Evolutionary conservation across 64 coral and sea anemone species (phyloP).

Genomic region (Stylophora pistillata): DNA sequence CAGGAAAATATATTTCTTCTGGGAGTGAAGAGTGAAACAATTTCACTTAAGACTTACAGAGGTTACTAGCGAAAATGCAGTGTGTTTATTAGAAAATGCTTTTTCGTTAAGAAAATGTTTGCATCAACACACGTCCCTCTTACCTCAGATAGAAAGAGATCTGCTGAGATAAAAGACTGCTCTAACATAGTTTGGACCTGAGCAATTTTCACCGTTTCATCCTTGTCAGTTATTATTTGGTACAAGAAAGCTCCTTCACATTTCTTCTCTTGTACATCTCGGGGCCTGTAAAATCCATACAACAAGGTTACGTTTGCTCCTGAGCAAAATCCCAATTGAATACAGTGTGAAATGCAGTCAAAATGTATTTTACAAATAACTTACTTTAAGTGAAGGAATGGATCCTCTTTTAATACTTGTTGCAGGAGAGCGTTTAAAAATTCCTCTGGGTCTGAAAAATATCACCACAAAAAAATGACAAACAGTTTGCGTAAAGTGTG

Average conservation of each 20-base stretch:
- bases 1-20: too few species aligned
- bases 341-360: too few species aligned
- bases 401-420: slow-evolving; percentile 90
- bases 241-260: slow-evolving; percentile 60
- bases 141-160: slow-evolving; percentile 69
- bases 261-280: background rate
- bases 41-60: too few species aligned
- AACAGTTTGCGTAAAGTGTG: background rate
- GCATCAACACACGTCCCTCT: background rate
- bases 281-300: background rate
- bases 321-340: too few species aligned
- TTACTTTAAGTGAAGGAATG: slow-evolving; percentile 94
- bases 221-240: slow-evolving; percentile 76
- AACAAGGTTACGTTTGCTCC: too few species aligned
- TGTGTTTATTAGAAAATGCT: too few species aligned
- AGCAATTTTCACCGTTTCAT: slow-evolving; percentile 30
- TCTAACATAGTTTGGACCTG: slow-evolving; percentile 56
- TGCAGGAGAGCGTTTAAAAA: slow-evolving; percentile 90
- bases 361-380: slow-evolving; percentile 10
- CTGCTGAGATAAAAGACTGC: slow-evolving; percentile 61
- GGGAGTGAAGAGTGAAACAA: too few species aligned
- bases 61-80: too few species aligned
- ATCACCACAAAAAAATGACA: background rate
- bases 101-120: too few species aligned
- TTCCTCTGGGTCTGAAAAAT: slow-evolving; percentile 88